phyloP scores from a whole-genome alignment of 53 echinoderm and acorn worm genomes.

The Luidia sarsii region DNA sequence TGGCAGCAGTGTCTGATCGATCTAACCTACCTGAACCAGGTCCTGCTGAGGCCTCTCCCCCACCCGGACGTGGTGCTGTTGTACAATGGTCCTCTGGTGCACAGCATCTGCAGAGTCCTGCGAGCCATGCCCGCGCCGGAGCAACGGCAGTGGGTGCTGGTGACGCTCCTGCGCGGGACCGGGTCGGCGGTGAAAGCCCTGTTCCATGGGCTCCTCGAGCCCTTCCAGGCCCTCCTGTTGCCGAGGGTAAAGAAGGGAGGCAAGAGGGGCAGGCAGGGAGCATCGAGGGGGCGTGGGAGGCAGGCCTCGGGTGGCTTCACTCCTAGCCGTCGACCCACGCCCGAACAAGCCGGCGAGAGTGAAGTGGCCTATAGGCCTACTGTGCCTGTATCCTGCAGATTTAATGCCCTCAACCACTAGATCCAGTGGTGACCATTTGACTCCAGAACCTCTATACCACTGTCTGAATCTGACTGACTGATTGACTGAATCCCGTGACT shows the following conservation, averaged over 20 bases:
- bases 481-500: no score
- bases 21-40: conserved; percentile 58
- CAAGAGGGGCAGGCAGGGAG: background rate
- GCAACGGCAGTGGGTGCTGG: background rate
- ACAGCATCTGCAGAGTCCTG: conserved; percentile 62
- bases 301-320: background rate
- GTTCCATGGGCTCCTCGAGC: conserved; percentile 24
- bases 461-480: no score
- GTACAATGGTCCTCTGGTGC: conserved; percentile 76
- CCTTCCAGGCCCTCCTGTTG: conserved; percentile 6
- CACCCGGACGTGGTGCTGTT: conserved; percentile 63
- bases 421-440: no score
- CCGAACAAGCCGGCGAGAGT: no score
- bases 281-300: background rate
- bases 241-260: background rate
- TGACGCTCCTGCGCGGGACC: background rate
- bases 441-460: no score
- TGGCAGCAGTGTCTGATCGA: conserved; percentile 69
- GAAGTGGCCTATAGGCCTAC: no score
- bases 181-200: background rate
- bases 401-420: no score
- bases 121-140: conserved; percentile 3
- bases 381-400: no score
- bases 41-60: conserved; percentile 60
- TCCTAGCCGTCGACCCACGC: no score